Conservation (phyloP, 35 echinoderm and acorn worm genomes). For the Eucidaris tribuloides region DNA sequence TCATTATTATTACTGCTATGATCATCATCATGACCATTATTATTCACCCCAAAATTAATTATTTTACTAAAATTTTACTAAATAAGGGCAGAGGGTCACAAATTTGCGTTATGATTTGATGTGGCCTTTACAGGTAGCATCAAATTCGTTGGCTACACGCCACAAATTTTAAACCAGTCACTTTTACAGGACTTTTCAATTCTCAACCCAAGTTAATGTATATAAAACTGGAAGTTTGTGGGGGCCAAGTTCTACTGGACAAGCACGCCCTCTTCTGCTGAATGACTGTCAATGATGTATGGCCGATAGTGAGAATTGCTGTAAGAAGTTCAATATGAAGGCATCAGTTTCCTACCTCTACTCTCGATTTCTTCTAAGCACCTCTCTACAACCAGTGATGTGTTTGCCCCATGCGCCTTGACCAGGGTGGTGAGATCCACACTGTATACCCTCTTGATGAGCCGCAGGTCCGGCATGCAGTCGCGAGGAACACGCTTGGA, state of each 20-base stretch:
- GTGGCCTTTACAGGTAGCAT: too few relatives aligned
- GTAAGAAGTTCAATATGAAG: neutral
- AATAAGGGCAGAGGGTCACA: too few relatives aligned
- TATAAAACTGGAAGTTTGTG: neutral
- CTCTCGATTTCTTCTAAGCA: conserved; percentile 86
- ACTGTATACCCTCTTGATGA: conserved; percentile 89
- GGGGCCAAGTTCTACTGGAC: neutral
- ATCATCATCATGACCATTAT: too few relatives aligned
- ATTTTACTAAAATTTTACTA: too few relatives aligned
- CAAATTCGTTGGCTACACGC: too few relatives aligned
- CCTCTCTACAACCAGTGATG: conserved; percentile 81
- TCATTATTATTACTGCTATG: too few relatives aligned
- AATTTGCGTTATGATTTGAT: too few relatives aligned
- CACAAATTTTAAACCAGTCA: neutral
- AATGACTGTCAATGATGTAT: neutral
- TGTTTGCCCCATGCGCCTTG: conserved; percentile 81
- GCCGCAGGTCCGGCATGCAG: conserved; percentile 77
- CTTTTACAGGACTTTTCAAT: too few relatives aligned
- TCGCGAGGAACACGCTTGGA: conserved; percentile 87
- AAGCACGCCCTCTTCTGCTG: neutral
- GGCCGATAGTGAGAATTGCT: neutral
- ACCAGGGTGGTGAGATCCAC: conserved; percentile 93
- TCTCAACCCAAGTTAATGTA: too few relatives aligned
- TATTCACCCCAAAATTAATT: too few relatives aligned
- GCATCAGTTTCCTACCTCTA: conserved; percentile 58